Evolutionary conservation across 2,888 invertebrate species (phyloP).

Genomic region (Sarcophaga variegata): DNA sequence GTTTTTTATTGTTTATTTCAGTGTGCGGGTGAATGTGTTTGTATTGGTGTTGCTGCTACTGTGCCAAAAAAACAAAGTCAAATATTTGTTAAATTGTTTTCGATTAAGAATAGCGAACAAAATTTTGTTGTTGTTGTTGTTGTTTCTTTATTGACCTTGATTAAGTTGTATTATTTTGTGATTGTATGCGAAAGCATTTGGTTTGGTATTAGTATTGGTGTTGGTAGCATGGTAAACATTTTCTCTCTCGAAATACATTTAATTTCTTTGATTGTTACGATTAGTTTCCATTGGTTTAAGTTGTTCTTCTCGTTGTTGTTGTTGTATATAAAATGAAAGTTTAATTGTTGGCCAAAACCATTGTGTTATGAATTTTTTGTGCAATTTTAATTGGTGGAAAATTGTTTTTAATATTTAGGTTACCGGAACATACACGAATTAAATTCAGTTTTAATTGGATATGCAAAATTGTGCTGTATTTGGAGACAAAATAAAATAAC

Average conservation of each 20-base stretch:
- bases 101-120: not conserved
- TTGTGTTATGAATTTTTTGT: not conserved
- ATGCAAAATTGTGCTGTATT: too few relatives aligned
- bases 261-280: too few relatives aligned
- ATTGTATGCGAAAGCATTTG: too few relatives aligned
- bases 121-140: too few relatives aligned
- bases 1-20: not conserved
- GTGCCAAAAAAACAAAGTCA: not conserved
- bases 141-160: slow-evolving; percentile 4
- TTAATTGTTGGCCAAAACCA: not conserved
- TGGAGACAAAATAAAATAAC: too few relatives aligned
- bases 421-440: not conserved
- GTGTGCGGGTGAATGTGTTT: not conserved
- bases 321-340: not conserved
- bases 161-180: not conserved
- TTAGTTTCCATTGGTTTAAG: not conserved
- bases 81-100: slow-evolving; percentile 11
- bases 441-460: not conserved
- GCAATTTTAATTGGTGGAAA: not conserved
- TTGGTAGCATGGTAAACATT: too few relatives aligned
- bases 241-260: too few relatives aligned
- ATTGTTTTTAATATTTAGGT: not conserved
- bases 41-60: not conserved
- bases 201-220: too few relatives aligned
- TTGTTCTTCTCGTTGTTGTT: not conserved